These are phyloP conservation scores for Antidorcas marsupialis DNA, from an alignment of 2,113 vertebrate genomes.

Conservation along the genomic window DNA sequence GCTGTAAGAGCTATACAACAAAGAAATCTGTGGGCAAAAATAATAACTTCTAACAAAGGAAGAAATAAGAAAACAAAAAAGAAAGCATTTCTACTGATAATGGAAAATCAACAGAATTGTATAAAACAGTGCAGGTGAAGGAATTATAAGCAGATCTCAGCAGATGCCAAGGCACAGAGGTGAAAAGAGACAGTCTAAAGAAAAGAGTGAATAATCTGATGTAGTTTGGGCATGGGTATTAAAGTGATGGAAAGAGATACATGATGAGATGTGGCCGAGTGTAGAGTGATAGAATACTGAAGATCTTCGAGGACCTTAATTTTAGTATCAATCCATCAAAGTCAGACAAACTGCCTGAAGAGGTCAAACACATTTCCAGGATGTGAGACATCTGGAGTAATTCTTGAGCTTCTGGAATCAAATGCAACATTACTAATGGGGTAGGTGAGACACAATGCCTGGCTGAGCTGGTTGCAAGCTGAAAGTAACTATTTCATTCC, in stretches of 20 bases:
- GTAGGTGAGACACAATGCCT: background rate
- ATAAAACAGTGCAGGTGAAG: background rate
- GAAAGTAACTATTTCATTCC: background rate
- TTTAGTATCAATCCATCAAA: conserved; percentile 41
- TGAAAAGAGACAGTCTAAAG: background rate
- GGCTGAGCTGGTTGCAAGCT: background rate
- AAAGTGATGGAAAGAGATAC: background rate
- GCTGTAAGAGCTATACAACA: background rate
- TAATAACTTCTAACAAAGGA: background rate
- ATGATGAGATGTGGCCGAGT: background rate
- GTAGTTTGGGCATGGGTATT: background rate
- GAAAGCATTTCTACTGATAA: background rate
- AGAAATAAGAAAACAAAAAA: background rate
- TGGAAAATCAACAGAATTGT: background rate
- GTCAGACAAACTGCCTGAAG: background rate
- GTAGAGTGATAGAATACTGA: background rate
- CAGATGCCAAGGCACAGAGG: background rate
- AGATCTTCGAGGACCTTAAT: background rate
- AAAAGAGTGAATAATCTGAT: background rate
- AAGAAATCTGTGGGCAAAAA: background rate
- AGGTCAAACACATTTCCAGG: conserved; percentile 3
- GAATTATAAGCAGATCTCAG: background rate
- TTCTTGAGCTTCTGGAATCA: background rate
- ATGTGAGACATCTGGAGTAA: background rate
- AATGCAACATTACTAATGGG: background rate